Percentiles rank a stretch among this genome's conserved stretches.
These are phyloP conservation scores for Calliphora vomitoria DNA, from an alignment of 2,888 invertebrate genomes.

Conservation along the genomic window DNA sequence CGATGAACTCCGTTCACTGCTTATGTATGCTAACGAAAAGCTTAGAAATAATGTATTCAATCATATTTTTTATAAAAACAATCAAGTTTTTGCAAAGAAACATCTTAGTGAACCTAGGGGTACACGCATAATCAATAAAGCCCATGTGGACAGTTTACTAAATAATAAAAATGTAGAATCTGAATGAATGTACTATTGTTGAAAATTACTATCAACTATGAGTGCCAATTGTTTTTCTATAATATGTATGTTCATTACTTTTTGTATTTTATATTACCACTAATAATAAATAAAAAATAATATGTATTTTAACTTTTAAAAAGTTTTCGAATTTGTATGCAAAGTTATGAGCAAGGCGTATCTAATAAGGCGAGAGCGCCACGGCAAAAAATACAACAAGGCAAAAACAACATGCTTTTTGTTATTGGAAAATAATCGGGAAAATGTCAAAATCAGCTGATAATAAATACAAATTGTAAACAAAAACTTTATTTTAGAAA, in stretches of 20 bases:
- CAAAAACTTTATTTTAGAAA: too few species aligned
- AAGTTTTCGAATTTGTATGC: too few species aligned
- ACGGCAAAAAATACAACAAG: too few species aligned
- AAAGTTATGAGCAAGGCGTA: too few species aligned
- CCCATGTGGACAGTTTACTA: slow-evolving; percentile 53
- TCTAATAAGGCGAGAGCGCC: too few species aligned
- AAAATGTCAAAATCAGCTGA: too few species aligned
- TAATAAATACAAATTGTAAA: too few species aligned
- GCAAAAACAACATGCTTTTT: too few species aligned
- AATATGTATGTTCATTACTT: not conserved
- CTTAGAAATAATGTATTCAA: slow-evolving; percentile 52
- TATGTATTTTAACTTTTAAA: too few species aligned
- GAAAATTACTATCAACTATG: not conserved
- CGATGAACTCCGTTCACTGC: slow-evolving; percentile 25
- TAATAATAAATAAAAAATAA: too few species aligned
- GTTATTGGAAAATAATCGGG: too few species aligned
- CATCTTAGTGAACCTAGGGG: not conserved
- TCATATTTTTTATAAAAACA: slow-evolving; percentile 54
- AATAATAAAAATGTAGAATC: not conserved
- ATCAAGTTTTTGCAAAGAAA: slow-evolving; percentile 52
- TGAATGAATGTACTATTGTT: not conserved
- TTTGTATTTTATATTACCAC: too few species aligned
- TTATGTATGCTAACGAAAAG: slow-evolving; percentile 52
- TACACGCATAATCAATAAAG: slow-evolving; percentile 25
- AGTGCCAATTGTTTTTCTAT: not conserved